Percentiles rank a stretch among this genome's conserved stretches.
phyloP scores from a whole-genome alignment of 2,888 invertebrate species.

The Blera fallax region DNA sequence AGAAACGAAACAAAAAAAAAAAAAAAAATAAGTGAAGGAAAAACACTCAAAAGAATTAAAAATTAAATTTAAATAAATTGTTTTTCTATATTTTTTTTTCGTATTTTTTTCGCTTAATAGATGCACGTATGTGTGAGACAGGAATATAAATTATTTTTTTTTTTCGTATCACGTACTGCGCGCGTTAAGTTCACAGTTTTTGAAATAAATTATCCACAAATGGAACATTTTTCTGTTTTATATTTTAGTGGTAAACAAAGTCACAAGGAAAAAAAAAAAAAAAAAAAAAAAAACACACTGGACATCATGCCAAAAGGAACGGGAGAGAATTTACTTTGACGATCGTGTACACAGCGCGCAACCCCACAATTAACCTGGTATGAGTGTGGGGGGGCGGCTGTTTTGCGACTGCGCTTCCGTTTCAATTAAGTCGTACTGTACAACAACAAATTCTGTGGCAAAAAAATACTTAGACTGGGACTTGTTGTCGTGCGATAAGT shows the following conservation, averaged over 20 bases:
- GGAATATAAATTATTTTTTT: conserved; percentile 37
- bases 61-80: conserved; percentile 37
- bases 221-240: conserved; percentile 23
- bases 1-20: conserved; percentile 34
- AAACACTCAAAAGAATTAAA: conserved; percentile 52
- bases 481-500: background rate
- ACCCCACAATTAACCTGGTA: conserved; percentile 58
- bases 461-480: background rate
- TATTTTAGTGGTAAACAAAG: conserved; percentile 18
- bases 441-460: conserved; percentile 19
- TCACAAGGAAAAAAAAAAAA: background rate
- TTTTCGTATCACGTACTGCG: conserved; percentile 23
- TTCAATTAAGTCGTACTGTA: conserved; percentile 54
- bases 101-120: conserved; percentile 21
- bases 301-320: conserved; percentile 26
- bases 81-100: conserved; percentile 2
- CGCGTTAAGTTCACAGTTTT: conserved; percentile 11
- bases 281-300: background rate
- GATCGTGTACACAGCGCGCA: conserved; percentile 39
- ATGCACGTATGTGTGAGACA: conserved; percentile 55
- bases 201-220: conserved; percentile 59
- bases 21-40: conserved; percentile 2
- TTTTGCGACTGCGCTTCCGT: conserved; percentile 71
- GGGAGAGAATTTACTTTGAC: conserved; percentile 2
- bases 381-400: conserved; percentile 42